These are phyloP conservation scores for Teleiodes luculella DNA, from an alignment of 2,888 invertebrate species.

Conservation along the genomic window DNA sequence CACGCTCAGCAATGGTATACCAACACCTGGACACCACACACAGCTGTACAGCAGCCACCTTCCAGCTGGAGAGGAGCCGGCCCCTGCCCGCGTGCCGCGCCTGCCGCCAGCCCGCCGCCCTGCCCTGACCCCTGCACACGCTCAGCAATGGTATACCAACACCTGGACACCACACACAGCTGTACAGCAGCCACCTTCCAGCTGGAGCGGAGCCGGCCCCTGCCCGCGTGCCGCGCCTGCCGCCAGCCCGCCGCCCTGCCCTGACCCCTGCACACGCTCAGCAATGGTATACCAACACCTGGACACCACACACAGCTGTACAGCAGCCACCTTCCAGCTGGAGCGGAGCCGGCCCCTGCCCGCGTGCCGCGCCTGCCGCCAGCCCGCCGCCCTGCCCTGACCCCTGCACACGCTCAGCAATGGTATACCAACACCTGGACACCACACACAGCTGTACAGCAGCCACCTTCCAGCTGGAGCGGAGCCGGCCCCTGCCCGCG, in stretches of 20 bases:
- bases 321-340: conserved; percentile 26
- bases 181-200: conserved; percentile 26
- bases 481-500: no score
- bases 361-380: conserved; percentile 50
- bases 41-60: conserved; percentile 26
- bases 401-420: conserved; percentile 41
- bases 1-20: conserved; percentile 39
- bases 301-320: conserved; percentile 6
- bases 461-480: neutral
- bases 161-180: conserved; percentile 19
- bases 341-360: conserved; percentile 33
- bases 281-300: conserved; percentile 30
- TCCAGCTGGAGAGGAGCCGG: conserved; percentile 31
- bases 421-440: no score
- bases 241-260: conserved; percentile 41
- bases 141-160: conserved; percentile 36
- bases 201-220: conserved; percentile 32
- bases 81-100: conserved; percentile 41
- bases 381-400: conserved; percentile 43
- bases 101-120: conserved; percentile 45
- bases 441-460: conserved; percentile 5
- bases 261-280: conserved; percentile 44
- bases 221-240: conserved; percentile 48
- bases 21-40: no score
- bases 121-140: conserved; percentile 44